Base-by-base conservation (phyloP, 2,888 invertebrate genomes). In the Cryptophagus acutangulus region DNA sequence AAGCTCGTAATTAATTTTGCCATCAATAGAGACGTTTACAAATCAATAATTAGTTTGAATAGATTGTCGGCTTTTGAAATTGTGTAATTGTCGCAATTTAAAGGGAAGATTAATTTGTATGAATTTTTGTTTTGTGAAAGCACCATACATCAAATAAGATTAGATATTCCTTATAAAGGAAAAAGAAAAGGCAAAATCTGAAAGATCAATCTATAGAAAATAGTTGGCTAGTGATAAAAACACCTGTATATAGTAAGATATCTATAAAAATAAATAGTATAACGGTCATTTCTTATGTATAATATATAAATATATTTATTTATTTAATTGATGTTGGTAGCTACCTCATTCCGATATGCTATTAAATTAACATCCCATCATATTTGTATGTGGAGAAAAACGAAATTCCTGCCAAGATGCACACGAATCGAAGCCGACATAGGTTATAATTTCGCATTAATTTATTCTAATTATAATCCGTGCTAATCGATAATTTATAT, bases 261-360 rank as follows among this genome's bases (percentile, higher is more conserved):
- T 5, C 16, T 31, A 31, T 15, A 31, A 15, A 15, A 31, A 31
- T 31, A 31, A 15, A 31, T 31, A 31, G 14, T 15, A 15, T 40
- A 39, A 41, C 45, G 33, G 45, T 45, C 36, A 45, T 33, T 42
- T 39, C 45, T 13, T 41, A 39, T 45, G 39, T 41, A 44, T n/a
- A n/a, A n/a, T n/a, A n/a, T n/a, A n/a, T n/a, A n/a, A n/a, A n/a
- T n/a, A n/a, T n/a, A n/a, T n/a, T n/a, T 40, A 38, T 38, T 41
- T 42, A 41, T 39, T 41, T 41, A 45, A 45, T 45, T 41, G 45
- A 38, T 41, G 41, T 45, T 35, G 40, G 40, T 44, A 44, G 44
- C 44, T 37, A 20, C 24, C 24, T 20, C 24, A 20, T 18, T 24
- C 2, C 17, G 20, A 35, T 35, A 18, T 24, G 36, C 36, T 26